Conservation (phyloP, 2,113 vertebrate genomes). For the Dromiciops gliroides region DNA sequence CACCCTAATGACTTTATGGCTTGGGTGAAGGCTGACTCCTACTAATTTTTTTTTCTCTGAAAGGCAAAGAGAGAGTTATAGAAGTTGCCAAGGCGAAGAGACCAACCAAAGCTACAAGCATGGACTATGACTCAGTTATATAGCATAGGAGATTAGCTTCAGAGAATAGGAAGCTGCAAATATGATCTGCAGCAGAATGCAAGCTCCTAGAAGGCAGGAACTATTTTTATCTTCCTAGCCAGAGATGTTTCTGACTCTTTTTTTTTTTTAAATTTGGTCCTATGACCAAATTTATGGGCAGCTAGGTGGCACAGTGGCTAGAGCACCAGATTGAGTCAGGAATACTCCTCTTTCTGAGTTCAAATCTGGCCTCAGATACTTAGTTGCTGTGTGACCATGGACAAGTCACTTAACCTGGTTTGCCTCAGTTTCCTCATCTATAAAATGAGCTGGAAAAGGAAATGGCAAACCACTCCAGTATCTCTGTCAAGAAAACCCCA, state of each 20-base stretch:
- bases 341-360: no score
- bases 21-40: background rate
- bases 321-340: no score
- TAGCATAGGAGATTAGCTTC: background rate
- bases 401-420: no score
- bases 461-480: no score
- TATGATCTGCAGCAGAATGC: background rate
- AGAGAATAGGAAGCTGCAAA: background rate
- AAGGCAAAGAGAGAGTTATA: background rate
- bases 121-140: background rate
- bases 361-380: no score
- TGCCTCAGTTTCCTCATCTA: no score
- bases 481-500: no score
- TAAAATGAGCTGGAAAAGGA: no score
- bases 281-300: background rate
- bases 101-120: background rate
- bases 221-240: background rate
- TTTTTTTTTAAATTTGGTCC: no score
- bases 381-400: no score
- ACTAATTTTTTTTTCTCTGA: background rate
- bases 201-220: background rate
- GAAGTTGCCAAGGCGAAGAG: background rate
- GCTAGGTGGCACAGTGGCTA: background rate
- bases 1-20: background rate
- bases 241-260: background rate